phyloP scores from a whole-genome alignment of 2,113 vertebrate species.

The Cavia aperea region DNA sequence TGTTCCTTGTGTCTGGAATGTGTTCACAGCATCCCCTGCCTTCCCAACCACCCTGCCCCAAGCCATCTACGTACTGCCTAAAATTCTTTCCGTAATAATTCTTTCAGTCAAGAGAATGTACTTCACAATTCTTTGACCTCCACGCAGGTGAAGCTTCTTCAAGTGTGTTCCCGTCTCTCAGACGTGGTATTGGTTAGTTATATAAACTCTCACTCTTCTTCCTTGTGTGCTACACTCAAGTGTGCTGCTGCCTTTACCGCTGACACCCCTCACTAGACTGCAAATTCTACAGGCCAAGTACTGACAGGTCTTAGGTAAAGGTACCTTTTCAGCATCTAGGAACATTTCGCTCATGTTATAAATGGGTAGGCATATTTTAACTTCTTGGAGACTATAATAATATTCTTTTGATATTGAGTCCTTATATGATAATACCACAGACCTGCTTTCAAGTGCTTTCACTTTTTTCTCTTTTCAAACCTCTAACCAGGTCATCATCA shows the following conservation, averaged over 20 bases:
- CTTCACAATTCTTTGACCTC: neutral
- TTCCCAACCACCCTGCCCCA: neutral
- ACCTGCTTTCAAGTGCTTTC: neutral
- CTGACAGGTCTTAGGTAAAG: neutral
- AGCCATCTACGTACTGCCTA: neutral
- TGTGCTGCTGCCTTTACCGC: neutral
- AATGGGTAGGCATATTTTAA: neutral
- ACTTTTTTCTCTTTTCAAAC: constrained; percentile 6
- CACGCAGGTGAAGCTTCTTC: neutral
- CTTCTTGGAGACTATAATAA: neutral
- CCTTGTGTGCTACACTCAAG: neutral
- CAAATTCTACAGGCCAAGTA: neutral
- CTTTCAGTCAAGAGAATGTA: neutral
- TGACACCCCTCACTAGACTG: neutral
- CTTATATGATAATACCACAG: neutral
- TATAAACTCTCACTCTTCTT: neutral
- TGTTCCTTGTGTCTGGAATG: neutral
- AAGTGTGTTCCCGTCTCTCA: neutral
- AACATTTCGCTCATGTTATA: neutral
- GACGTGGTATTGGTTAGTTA: neutral
- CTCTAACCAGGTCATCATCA: neutral
- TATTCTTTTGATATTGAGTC: neutral
- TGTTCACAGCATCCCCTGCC: rapidly evolving
- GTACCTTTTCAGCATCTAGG: neutral
- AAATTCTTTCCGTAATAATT: constrained; percentile 19